Evolutionary conservation across 2,797 vertebrate species (phyloP).

Genomic region (Enoplosus armatus): DNA sequence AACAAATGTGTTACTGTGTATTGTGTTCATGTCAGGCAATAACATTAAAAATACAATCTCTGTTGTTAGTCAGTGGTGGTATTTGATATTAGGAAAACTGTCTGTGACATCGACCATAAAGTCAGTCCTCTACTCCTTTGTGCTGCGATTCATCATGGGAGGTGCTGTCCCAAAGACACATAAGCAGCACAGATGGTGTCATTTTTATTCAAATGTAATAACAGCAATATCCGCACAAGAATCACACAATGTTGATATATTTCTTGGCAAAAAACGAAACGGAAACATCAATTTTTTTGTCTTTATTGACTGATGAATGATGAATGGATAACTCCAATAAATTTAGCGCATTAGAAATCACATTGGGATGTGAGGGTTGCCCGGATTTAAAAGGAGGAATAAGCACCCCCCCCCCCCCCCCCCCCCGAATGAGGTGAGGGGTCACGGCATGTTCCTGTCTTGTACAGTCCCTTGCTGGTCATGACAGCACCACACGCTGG

Average conservation of each 20-base stretch:
- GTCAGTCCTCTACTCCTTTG: background rate
- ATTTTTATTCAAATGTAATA: slow-evolving; percentile 35
- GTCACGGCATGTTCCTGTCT: slow-evolving; percentile 73
- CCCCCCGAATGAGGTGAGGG: slow-evolving; percentile 73
- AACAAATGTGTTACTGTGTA: background rate
- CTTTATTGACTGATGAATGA: slow-evolving; percentile 12
- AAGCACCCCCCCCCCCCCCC: slow-evolving; percentile 29
- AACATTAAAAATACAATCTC: background rate
- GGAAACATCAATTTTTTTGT: background rate
- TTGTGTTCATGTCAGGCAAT: background rate
- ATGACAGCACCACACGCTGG: slow-evolving; percentile 83
- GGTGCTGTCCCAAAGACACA: background rate
- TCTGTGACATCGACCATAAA: background rate
- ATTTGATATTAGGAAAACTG: background rate
- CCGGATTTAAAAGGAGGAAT: slow-evolving; percentile 5
- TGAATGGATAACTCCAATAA: background rate
- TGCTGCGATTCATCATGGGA: background rate
- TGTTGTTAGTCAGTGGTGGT: background rate
- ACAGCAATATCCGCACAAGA: slow-evolving; percentile 12
- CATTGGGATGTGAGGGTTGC: background rate
- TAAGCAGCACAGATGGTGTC: slow-evolving; percentile 8
- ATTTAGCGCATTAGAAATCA: background rate
- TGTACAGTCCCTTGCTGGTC: slow-evolving; percentile 76
- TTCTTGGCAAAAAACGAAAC: slow-evolving; percentile 6
- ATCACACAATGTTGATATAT: slow-evolving; percentile 11